Evolutionary conservation across 2,797 vertebrate species (phyloP).

Genomic region (Sebastes variabilis): DNA sequence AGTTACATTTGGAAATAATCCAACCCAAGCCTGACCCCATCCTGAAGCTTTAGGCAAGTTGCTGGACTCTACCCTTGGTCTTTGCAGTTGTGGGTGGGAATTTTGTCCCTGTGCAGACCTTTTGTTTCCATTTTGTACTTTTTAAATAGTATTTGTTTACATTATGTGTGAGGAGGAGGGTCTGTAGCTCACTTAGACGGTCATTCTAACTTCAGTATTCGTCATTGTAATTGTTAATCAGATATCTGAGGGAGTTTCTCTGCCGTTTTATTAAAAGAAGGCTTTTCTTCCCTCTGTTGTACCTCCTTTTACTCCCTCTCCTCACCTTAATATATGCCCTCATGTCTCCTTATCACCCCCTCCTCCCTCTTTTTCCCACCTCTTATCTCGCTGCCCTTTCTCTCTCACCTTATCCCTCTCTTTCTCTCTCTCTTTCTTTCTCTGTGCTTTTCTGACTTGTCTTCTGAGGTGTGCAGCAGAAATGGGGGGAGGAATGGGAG

Average conservation of each 20-base stretch:
- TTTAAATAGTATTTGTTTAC: not conserved
- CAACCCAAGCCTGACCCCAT: too few relatives aligned
- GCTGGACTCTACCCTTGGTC: not conserved
- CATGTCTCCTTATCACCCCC: constrained; percentile 15
- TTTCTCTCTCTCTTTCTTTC: not conserved
- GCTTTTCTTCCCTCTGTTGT: not conserved
- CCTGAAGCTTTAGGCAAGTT: not conserved
- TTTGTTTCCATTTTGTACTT: not conserved
- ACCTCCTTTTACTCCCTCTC: not conserved
- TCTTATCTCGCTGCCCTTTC: constrained; percentile 28
- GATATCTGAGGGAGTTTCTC: not conserved
- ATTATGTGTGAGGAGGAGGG: not conserved
- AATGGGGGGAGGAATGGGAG: constrained; percentile 3
- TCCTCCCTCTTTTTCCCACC: not conserved
- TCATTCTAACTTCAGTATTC: not conserved
- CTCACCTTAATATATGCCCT: constrained; percentile 8
- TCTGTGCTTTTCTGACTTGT: constrained; percentile 11
- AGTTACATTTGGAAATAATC: too few relatives aligned
- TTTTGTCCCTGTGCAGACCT: not conserved
- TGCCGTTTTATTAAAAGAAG: not conserved
- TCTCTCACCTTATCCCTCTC: not conserved
- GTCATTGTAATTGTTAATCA: not conserved
- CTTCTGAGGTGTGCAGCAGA: constrained; percentile 9
- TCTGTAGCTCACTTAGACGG: not conserved
- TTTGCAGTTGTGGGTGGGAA: not conserved